These are phyloP conservation scores for Lithophane ornitopus DNA, from an alignment of 2,888 invertebrate species.

Conservation along the genomic window DNA sequence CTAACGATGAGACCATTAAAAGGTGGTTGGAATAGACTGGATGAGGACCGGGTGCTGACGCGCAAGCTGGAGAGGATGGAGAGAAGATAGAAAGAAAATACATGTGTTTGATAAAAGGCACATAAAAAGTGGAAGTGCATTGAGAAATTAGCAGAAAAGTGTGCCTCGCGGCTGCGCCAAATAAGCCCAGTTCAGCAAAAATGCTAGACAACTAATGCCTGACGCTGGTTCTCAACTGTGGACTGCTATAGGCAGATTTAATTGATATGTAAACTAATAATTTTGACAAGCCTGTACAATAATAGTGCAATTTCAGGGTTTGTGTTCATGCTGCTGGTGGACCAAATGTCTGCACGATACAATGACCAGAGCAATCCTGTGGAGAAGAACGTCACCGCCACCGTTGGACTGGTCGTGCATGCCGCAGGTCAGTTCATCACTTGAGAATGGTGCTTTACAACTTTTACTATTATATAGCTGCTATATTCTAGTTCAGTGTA, in stretches of 20 bases:
- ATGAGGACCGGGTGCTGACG: not conserved
- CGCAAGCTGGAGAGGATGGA: no score
- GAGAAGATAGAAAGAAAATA: not conserved
- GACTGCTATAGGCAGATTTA: not conserved
- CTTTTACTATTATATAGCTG: not conserved
- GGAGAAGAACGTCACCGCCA: constrained; percentile 97
- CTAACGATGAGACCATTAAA: not conserved
- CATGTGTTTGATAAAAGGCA: not conserved
- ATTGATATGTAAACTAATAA: not conserved
- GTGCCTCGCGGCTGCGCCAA: not conserved
- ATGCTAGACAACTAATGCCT: not conserved
- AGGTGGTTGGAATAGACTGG: not conserved
- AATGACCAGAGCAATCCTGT: constrained; percentile 91
- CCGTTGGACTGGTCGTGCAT: constrained; percentile 99
- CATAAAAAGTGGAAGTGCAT: not conserved
- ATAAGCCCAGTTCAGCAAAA: not conserved
- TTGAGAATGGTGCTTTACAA: not conserved
- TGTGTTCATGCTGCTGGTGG: constrained; percentile 99
- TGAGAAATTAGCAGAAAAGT: not conserved
- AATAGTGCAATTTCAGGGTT: constrained; percentile 91
- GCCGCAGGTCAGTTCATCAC: constrained; percentile 93
- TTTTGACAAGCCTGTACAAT: not conserved
- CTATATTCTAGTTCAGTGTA: no score
- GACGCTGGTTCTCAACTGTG: not conserved
- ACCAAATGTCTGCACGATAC: constrained; percentile 93